These are phyloP conservation scores for Cataglyphis rosenhaueri DNA, from an alignment of 2,888 invertebrate species.

Conservation along the genomic window DNA sequence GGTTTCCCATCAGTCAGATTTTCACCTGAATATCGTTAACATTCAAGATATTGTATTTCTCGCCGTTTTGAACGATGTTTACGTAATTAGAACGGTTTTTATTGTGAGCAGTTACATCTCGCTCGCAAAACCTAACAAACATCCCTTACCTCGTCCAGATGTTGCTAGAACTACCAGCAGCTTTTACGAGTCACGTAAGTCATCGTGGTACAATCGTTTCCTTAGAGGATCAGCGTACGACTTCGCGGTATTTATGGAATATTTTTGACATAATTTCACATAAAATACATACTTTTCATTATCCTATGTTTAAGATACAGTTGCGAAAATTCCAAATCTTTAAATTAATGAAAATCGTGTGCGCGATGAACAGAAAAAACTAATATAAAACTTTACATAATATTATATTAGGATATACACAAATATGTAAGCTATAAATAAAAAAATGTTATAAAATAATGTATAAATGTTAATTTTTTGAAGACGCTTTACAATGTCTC, in stretches of 20 bases:
- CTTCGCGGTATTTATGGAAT: slow-evolving; percentile 59
- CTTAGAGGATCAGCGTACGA: slow-evolving; percentile 55
- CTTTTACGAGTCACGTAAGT: slow-evolving; percentile 70
- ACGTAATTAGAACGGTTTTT: slow-evolving; percentile 59
- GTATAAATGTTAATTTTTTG: not conserved
- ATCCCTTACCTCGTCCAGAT: slow-evolving; percentile 60
- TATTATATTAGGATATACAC: not conserved
- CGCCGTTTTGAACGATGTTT: slow-evolving; percentile 56
- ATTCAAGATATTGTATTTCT: slow-evolving; percentile 42
- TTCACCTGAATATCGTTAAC: slow-evolving; percentile 55
- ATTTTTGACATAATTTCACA: slow-evolving; percentile 35
- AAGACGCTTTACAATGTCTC: not conserved
- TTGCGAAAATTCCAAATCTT: not conserved
- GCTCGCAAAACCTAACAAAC: slow-evolving; percentile 55
- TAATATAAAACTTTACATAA: not conserved
- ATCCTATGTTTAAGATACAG: not conserved
- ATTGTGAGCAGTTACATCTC: slow-evolving; percentile 60
- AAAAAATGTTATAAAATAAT: not conserved
- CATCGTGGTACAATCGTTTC: slow-evolving; percentile 61
- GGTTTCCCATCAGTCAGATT: slow-evolving; percentile 22
- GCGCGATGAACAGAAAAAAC: not conserved
- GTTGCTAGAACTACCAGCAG: slow-evolving; percentile 63
- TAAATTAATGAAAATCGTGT: not conserved
- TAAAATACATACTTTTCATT: slow-evolving; percentile 18
- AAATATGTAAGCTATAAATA: not conserved